Percentiles rank a stretch among this genome's conserved stretches.
Conservation (phyloP, 2,888 invertebrate genomes). For the Acanthosepion lycidas region DNA sequence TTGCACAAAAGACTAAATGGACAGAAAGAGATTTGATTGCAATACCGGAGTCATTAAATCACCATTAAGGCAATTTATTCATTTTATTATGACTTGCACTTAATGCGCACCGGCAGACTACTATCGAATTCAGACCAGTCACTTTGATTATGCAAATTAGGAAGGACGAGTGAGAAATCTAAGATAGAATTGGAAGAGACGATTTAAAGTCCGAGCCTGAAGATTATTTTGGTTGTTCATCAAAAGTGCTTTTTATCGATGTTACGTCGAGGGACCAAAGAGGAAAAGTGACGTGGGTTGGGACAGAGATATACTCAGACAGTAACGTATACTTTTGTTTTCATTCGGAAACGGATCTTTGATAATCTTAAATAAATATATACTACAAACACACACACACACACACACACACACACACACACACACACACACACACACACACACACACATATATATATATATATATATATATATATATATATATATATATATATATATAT, state of each 20-base stretch:
- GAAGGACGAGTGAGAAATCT: not conserved
- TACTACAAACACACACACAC: not conserved
- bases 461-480: not conserved
- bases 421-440: too few relatives aligned
- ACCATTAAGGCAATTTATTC: not conserved
- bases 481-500: not conserved
- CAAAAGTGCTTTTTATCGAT: constrained; percentile 15
- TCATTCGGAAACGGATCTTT: not conserved
- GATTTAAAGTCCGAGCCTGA: not conserved
- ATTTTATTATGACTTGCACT: constrained; percentile 21
- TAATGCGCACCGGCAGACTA: not conserved
- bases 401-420: not conserved
- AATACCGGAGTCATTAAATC: not conserved
- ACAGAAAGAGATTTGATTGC: constrained; percentile 6
- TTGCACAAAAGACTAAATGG: constrained; percentile 3
- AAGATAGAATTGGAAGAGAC: not conserved
- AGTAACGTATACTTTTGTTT: not conserved
- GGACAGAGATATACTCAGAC: not conserved
- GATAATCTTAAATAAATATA: not conserved
- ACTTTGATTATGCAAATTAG: not conserved
- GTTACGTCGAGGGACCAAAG: not conserved
- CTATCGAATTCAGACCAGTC: not conserved
- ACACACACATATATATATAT: not conserved
- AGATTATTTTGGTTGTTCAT: constrained; percentile 6
- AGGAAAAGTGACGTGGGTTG: not conserved